Evolutionary conservation across 2,113 vertebrate species (phyloP).

Genomic region (Aspiorhynchus laticeps): DNA sequence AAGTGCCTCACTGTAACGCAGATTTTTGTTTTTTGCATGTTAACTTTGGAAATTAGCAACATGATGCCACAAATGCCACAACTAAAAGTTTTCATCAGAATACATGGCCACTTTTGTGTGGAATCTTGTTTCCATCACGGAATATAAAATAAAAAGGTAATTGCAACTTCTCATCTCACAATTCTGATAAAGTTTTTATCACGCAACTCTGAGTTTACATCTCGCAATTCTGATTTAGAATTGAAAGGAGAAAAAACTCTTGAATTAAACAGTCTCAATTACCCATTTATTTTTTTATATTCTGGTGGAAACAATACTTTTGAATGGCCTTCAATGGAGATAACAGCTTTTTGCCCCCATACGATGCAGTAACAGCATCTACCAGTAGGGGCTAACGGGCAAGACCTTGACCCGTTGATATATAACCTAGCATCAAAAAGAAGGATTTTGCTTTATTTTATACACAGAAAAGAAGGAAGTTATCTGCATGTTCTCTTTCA

Average conservation of each 20-base stretch:
- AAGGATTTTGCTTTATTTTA: neutral
- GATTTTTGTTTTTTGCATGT: neutral
- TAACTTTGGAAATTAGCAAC: neutral
- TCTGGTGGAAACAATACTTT: no score
- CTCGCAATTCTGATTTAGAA: no score
- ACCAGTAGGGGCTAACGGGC: neutral
- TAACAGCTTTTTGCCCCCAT: neutral
- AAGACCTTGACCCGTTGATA: neutral
- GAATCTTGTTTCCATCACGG: neutral
- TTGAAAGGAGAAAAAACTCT: no score
- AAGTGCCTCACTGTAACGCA: neutral
- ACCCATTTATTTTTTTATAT: no score
- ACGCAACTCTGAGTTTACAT: no score
- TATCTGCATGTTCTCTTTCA: neutral
- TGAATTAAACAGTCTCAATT: no score
- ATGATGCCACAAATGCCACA: neutral
- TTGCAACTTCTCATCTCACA: neutral
- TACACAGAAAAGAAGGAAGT: neutral
- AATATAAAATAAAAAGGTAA: neutral
- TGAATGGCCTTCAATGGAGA: neutral
- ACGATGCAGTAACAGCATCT: neutral
- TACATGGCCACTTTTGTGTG: neutral
- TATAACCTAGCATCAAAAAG: neutral
- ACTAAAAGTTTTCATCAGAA: neutral
- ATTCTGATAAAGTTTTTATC: neutral